Evolutionary conservation across 2,888 invertebrate species (phyloP).

Genomic region (Nomada ferruginata): DNA sequence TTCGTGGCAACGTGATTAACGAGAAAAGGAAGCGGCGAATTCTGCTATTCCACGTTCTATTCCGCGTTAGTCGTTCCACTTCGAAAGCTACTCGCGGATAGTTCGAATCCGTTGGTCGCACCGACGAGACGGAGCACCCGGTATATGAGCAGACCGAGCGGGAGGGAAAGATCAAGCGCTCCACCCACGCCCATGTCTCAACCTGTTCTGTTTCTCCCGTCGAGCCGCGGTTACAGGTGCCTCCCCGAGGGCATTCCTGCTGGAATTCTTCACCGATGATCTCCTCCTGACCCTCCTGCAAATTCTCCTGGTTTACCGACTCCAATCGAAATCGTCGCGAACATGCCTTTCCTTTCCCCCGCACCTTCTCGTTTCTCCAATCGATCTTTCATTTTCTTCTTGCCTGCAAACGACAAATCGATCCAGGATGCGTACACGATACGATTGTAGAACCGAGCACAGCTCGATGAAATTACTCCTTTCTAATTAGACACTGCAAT

Average conservation of each 20-base stretch:
- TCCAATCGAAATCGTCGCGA: slow-evolving; percentile 28
- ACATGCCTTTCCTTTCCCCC: neutral
- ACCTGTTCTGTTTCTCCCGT: slow-evolving; percentile 81
- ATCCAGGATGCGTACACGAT: neutral
- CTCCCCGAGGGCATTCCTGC: slow-evolving; percentile 81
- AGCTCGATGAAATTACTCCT: slow-evolving; percentile 44
- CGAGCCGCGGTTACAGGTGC: slow-evolving; percentile 82
- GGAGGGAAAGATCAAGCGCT: slow-evolving; percentile 80
- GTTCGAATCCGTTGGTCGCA: slow-evolving; percentile 52
- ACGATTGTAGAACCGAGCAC: slow-evolving; percentile 22
- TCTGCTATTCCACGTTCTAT: neutral
- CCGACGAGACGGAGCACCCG: slow-evolving; percentile 46
- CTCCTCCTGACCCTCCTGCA: slow-evolving; percentile 68
- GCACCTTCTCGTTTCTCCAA: neutral
- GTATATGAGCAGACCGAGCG: slow-evolving; percentile 71
- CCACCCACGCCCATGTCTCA: slow-evolving; percentile 83
- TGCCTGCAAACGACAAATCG: neutral
- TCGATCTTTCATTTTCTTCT: neutral
- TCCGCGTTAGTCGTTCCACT: neutral
- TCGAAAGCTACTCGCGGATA: slow-evolving; percentile 19
- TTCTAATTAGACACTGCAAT: slow-evolving; percentile 46
- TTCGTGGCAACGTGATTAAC: neutral
- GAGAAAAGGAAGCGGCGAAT: neutral
- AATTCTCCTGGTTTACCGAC: slow-evolving; percentile 55
- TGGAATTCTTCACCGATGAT: slow-evolving; percentile 79